Evolutionary conservation across 2,797 vertebrate genomes (phyloP), one percentile per base, ranked within the genome.

Genomic region (Melanotaenia trifasciata): DNA sequence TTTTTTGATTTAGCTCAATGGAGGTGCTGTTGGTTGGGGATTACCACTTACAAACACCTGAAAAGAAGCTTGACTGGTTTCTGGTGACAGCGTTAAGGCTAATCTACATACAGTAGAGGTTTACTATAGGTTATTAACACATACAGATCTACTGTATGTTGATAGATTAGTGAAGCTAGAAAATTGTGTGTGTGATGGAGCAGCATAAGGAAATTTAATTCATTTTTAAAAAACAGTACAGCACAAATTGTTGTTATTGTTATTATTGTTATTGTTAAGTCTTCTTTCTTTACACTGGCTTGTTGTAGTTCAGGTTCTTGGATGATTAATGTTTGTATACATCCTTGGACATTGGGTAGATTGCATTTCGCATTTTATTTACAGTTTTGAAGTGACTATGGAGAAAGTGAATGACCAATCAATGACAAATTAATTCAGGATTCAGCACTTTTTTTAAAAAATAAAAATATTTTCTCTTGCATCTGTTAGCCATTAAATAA

Each of bases 71-170:
- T 47, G 45, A 9, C 20, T n/a, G 45, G 45, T 47, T 47, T n/a
- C 45, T 47, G 22, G 4, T 53, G 11, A 26, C 50, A 53, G 9
- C 12, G 50, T 22, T 53, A 3, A 12, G 20, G 3, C 10, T 51
- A 53, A 13, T 53, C 45, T 47, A n/a, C 22, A 16, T 24, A 24
- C 11, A 53, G 11, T 53, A 11, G 11, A n/a, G 45, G 30, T 14
- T 67, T 64, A 74, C 82, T 82, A 59, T 62, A 66, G 63, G 63
- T 51, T 63, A 38, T 6, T 69, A 26, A 62, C 43, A 60, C 58
- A 20, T 45, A 43, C 47, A 50, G 47, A n/a, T 50, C 47, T 22
- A 22, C 47, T 22, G 20, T 10, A 11, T 50, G 5, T 45, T 45
- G 4, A 45, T 18, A 45, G 43, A 16, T 45, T 43, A 43, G 43